A percentile compares a stretch with the other conserved stretches of the same genome.
These are phyloP conservation scores for Oceanites oceanicus DNA, from an alignment of 2,113 vertebrate species.

Conservation along the genomic window DNA sequence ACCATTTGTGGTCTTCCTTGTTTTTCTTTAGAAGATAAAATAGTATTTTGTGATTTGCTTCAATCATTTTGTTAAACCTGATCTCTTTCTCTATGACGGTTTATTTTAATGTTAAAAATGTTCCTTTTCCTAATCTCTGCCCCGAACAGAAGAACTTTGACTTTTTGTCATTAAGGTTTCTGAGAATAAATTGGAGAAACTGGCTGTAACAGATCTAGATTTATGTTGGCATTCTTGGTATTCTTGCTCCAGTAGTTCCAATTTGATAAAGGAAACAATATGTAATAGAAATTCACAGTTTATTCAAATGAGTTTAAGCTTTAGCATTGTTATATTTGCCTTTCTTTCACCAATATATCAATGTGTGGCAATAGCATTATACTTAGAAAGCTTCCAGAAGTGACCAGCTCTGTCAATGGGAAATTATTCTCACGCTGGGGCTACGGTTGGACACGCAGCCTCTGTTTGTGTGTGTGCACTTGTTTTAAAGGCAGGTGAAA, in stretches of 20 bases:
- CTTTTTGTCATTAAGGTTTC: background rate
- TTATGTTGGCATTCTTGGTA: constrained; percentile 59
- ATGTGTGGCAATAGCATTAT: constrained; percentile 42
- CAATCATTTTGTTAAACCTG: background rate
- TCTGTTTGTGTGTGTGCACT: background rate
- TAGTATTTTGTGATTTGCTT: background rate
- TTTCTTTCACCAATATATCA: constrained; percentile 55
- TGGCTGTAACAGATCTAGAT: constrained; percentile 58
- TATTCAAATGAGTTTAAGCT: constrained; percentile 55
- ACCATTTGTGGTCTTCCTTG: background rate
- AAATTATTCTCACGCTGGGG: constrained; percentile 12
- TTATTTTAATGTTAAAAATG: background rate
- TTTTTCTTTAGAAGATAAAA: background rate
- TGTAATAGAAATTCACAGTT: constrained; percentile 58
- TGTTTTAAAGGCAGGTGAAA: background rate
- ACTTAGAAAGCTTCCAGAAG: background rate
- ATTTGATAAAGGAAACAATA: constrained; percentile 67
- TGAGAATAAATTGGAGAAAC: constrained; percentile 47
- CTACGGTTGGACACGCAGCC: background rate
- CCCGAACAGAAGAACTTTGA: background rate
- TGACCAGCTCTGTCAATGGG: background rate
- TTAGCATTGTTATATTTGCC: constrained; percentile 53
- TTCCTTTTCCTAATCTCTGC: background rate
- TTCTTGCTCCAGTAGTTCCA: constrained; percentile 64
- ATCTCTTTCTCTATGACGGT: accelerated